A percentile compares a stretch with the other conserved stretches of the same genome.
Evolutionary conservation across 2,113 vertebrate genomes (phyloP).

Genomic region (Oncorhynchus nerka): DNA sequence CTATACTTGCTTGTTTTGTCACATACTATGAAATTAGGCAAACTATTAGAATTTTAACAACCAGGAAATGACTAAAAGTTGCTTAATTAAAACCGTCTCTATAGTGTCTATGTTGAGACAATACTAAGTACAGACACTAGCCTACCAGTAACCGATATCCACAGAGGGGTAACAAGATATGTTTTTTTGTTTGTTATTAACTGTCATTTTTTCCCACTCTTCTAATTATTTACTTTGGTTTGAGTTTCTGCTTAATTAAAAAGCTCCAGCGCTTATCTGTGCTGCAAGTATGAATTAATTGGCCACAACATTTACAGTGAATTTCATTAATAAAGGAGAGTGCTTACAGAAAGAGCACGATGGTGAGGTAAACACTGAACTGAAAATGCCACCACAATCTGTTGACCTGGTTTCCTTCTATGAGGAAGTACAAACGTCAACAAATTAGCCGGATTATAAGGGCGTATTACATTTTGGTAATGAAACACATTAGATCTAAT

Average conservation of each 20-base stretch:
- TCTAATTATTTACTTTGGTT: conserved; percentile 51
- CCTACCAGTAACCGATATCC: conserved; percentile 4
- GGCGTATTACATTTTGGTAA: too few relatives aligned
- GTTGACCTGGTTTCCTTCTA: conserved; percentile 58
- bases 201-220: conserved; percentile 21
- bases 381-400: background rate
- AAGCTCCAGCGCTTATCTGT: conserved; percentile 53
- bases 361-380: conserved; percentile 25
- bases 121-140: too few relatives aligned
- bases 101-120: background rate
- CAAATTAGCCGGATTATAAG: conserved; percentile 31
- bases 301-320: conserved; percentile 61
- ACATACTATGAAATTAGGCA: too few relatives aligned
- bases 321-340: conserved; percentile 60
- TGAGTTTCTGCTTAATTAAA: conserved; percentile 56
- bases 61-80: conserved; percentile 14
- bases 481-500: too few relatives aligned
- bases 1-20: too few relatives aligned
- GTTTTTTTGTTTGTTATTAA: background rate
- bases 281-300: conserved; percentile 59
- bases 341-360: conserved; percentile 21
- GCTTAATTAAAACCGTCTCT: conserved; percentile 59
- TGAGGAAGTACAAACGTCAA: conserved; percentile 32
- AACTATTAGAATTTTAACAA: too few relatives aligned
- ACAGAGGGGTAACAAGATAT: conserved; percentile 13